Conservation (phyloP, 2,888 invertebrate species). For the Pammene aurita region DNA sequence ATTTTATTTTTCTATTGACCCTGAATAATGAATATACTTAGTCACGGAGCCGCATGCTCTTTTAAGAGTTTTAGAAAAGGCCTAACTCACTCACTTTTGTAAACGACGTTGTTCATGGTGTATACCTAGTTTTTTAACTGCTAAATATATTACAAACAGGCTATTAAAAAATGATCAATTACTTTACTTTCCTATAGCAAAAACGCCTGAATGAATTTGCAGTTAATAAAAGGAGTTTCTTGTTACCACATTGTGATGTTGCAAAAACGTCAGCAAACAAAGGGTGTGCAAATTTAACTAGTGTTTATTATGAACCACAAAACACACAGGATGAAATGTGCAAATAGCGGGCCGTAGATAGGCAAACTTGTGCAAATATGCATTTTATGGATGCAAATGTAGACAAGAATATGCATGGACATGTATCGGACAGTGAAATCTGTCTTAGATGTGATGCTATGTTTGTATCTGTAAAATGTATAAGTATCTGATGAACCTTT, state of each 20-base stretch:
- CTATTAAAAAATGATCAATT: neutral
- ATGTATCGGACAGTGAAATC: neutral
- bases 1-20: no score
- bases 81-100: no score
- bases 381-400: slow-evolving; percentile 7
- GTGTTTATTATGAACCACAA: slow-evolving; percentile 35
- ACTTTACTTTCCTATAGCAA: neutral
- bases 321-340: slow-evolving; percentile 2
- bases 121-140: neutral
- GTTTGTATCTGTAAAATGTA: no score
- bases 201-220: slow-evolving; percentile 2
- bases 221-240: slow-evolving; percentile 10
- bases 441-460: no score
- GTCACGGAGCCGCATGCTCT: no score
- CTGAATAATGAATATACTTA: no score
- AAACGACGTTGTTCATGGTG: no score
- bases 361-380: slow-evolving; percentile 31
- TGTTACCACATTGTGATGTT: slow-evolving; percentile 15
- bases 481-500: no score
- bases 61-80: no score
- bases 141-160: neutral
- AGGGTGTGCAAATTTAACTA: slow-evolving; percentile 27
- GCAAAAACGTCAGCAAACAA: slow-evolving; percentile 23
- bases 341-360: slow-evolving; percentile 21
- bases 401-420: slow-evolving; percentile 3